A percentile compares a stretch with the other conserved stretches of the same genome.
These are phyloP conservation scores for Ciona savignyi DNA, from an alignment of 23 tunicate genomes.

Conservation along the genomic window DNA sequence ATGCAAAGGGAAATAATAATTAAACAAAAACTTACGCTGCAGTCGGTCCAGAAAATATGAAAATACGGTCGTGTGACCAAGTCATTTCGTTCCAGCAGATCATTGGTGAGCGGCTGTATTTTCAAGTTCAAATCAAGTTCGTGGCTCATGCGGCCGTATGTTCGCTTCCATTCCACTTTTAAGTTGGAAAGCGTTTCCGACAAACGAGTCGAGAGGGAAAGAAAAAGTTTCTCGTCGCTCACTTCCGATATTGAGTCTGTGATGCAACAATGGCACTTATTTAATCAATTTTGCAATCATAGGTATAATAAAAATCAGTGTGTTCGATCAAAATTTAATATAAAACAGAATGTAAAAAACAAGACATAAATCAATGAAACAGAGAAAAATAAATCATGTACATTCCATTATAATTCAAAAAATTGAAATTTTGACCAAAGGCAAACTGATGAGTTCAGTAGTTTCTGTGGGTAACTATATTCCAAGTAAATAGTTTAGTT, in stretches of 20 bases:
- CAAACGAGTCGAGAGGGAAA: constrained; percentile 58
- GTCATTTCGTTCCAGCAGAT: constrained; percentile 59
- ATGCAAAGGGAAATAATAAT: background rate
- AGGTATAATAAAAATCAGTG: too few species aligned
- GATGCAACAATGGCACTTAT: background rate
- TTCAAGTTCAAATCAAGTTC: constrained; percentile 36
- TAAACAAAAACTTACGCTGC: constrained; percentile 77
- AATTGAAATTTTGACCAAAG: too few species aligned
- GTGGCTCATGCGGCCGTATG: constrained; percentile 66
- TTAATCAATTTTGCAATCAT: too few species aligned
- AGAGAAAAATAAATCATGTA: too few species aligned
- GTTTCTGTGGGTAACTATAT: too few species aligned
- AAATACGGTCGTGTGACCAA: constrained; percentile 83
- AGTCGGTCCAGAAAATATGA: constrained; percentile 89
- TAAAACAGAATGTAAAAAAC: too few species aligned
- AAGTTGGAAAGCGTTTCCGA: constrained; percentile 39
- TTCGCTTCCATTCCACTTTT: constrained; percentile 61
- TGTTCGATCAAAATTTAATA: too few species aligned
- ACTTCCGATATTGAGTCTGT: constrained; percentile 57
- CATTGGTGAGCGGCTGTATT: constrained; percentile 64
- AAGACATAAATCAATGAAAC: too few species aligned
- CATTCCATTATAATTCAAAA: background rate
- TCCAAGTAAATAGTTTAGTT: too few species aligned
- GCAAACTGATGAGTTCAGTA: too few species aligned
- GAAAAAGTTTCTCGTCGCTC: constrained; percentile 69